A percentile compares a stretch with the other conserved stretches of the same genome.
phyloP scores from a whole-genome alignment of 2,797 vertebrate species.

The Sebastes steindachneri region DNA sequence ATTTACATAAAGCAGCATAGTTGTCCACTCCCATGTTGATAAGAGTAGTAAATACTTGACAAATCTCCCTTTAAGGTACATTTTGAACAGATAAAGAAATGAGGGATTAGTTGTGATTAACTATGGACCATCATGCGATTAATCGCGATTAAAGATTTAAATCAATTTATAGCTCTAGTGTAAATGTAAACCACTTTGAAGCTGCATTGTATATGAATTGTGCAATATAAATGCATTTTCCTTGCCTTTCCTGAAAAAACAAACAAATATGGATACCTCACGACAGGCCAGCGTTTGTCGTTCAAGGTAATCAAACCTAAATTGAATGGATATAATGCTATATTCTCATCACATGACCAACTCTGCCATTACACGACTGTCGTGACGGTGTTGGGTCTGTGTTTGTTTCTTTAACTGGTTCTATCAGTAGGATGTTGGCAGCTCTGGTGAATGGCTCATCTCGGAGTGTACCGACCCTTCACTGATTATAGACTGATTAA shows the following conservation, averaged over 20 bases:
- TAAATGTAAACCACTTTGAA: too few relatives aligned
- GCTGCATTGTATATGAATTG: too few relatives aligned
- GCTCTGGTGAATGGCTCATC: not conserved
- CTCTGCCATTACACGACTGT: not conserved
- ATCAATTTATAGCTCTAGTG: too few relatives aligned
- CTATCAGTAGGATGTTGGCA: not conserved
- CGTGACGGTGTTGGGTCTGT: not conserved
- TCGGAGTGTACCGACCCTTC: not conserved
- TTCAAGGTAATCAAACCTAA: not conserved
- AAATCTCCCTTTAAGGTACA: too few relatives aligned
- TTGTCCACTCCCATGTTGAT: too few relatives aligned
- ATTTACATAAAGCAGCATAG: too few relatives aligned
- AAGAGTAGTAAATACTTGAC: accelerated
- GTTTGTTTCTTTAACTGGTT: not conserved
- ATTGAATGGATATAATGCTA: not conserved
- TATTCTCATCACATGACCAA: not conserved
- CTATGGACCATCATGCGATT: too few relatives aligned
- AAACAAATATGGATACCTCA: not conserved
- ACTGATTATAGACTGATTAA: not conserved
- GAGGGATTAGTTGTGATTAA: too few relatives aligned
- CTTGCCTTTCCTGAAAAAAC: too few relatives aligned
- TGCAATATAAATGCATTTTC: too few relatives aligned
- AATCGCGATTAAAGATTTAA: too few relatives aligned
- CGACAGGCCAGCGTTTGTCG: accelerated
- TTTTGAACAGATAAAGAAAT: too few relatives aligned